These are phyloP conservation scores for Arothron firmamentum DNA, from an alignment of 2,113 vertebrate genomes.

Conservation along the genomic window DNA sequence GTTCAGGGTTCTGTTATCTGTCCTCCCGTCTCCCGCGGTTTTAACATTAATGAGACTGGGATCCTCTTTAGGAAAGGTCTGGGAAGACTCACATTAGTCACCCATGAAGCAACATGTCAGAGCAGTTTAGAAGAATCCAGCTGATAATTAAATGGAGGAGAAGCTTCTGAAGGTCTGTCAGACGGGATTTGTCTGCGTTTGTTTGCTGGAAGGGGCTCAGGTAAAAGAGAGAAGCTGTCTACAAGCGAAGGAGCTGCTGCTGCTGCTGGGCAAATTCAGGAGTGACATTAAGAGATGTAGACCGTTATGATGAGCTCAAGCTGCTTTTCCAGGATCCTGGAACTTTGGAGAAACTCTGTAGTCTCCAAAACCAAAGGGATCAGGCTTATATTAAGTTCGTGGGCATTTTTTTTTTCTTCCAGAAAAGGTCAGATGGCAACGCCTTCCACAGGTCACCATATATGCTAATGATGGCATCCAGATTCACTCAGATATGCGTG, in stretches of 20 bases:
- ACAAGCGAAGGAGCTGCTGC: not conserved
- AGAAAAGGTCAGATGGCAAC: too few relatives aligned
- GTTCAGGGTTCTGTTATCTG: constrained; percentile 26
- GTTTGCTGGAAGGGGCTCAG: not conserved
- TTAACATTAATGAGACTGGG: not conserved
- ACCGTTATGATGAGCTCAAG: too few relatives aligned
- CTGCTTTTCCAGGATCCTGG: too few relatives aligned
- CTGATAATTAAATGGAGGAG: constrained; percentile 11
- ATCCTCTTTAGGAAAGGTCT: not conserved
- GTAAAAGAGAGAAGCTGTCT: not conserved
- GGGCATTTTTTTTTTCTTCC: too few relatives aligned
- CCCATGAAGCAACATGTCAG: constrained; percentile 11
- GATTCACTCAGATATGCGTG: too few relatives aligned
- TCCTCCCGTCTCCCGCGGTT: not conserved
- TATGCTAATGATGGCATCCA: too few relatives aligned
- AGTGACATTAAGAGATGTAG: too few relatives aligned
- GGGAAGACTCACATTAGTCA: constrained; percentile 6
- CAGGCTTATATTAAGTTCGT: too few relatives aligned
- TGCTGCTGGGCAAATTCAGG: too few relatives aligned
- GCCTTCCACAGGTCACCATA: too few relatives aligned
- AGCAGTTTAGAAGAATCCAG: constrained; percentile 10
- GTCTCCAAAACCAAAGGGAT: too few relatives aligned
- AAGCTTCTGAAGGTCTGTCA: constrained; percentile 1
- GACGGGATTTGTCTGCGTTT: not conserved
- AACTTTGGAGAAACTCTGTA: too few relatives aligned